Conservation (phyloP, 2,888 invertebrate genomes). For the Spisula subtruncata region DNA sequence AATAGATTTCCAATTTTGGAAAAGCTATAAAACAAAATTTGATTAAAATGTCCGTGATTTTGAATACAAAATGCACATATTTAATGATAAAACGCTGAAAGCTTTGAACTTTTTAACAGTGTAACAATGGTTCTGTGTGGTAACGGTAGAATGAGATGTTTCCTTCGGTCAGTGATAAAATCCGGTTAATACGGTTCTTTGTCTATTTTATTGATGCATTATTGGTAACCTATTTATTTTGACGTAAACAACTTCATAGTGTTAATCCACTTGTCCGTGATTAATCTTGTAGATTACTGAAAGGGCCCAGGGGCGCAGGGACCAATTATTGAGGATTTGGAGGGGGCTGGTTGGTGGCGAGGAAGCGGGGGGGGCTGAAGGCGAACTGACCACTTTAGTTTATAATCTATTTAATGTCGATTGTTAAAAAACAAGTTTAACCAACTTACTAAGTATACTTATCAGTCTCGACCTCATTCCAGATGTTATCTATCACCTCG, state of each 20-base stretch:
- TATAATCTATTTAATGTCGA: too few species aligned
- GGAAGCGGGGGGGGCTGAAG: too few species aligned
- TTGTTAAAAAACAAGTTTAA: too few species aligned
- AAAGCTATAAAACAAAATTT: conserved; percentile 19
- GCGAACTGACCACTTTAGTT: too few species aligned
- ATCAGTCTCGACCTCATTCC: too few species aligned
- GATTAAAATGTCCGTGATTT: background rate
- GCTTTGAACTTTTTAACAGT: background rate
- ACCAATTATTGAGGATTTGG: background rate
- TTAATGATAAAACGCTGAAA: conserved; percentile 14
- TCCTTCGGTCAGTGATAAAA: conserved; percentile 21
- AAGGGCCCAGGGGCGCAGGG: background rate
- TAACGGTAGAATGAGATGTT: background rate
- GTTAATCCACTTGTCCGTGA: background rate
- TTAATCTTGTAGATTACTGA: background rate
- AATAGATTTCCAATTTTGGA: conserved; percentile 17
- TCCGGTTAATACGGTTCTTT: conserved; percentile 27
- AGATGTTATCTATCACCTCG: too few species aligned
- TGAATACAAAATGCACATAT: background rate
- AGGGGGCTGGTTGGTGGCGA: too few species aligned
- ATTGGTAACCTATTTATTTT: background rate
- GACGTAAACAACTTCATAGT: background rate
- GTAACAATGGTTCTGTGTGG: background rate
- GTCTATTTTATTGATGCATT: conserved; percentile 32
- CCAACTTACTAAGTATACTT: too few species aligned